These are phyloP conservation scores for Gymnobelideus leadbeateri DNA, from an alignment of 2,113 vertebrate genomes.

Conservation along the genomic window DNA sequence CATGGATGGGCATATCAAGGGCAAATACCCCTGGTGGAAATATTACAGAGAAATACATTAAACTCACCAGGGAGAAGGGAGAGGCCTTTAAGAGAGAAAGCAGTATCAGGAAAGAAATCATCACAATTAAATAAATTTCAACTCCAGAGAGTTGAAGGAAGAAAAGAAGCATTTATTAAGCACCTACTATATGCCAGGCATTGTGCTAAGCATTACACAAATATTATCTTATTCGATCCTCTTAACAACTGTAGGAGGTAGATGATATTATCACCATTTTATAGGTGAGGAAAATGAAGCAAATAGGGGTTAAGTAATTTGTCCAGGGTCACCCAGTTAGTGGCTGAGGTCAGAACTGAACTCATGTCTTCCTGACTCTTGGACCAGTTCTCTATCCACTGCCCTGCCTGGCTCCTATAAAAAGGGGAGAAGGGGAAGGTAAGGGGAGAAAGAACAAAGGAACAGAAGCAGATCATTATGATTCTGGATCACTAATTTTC, in stretches of 20 bases:
- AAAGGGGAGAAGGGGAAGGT: not conserved
- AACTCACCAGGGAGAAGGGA: not conserved
- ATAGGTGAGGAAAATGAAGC: not conserved
- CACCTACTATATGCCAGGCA: not conserved
- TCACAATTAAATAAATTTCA: not conserved
- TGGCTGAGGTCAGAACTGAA: not conserved
- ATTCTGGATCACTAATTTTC: not conserved
- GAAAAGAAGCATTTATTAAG: not conserved
- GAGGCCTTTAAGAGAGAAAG: conserved; percentile 2
- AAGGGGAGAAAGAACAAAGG: not conserved
- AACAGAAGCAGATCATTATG: not conserved
- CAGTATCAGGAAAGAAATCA: not conserved
- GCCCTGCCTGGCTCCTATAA: not conserved
- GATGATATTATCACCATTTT: not conserved
- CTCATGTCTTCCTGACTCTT: not conserved
- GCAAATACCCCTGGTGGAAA: not conserved
- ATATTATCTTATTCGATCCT: not conserved
- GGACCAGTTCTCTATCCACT: not conserved
- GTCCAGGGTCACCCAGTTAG: not conserved
- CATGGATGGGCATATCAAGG: not conserved
- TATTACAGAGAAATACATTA: not conserved
- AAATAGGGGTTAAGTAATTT: not conserved
- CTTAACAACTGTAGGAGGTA: not conserved
- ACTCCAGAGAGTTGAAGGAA: not conserved
- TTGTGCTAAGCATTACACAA: not conserved